Base-by-base conservation (phyloP, 2,797 vertebrate species). In the Onychomys leucogaster region DNA sequence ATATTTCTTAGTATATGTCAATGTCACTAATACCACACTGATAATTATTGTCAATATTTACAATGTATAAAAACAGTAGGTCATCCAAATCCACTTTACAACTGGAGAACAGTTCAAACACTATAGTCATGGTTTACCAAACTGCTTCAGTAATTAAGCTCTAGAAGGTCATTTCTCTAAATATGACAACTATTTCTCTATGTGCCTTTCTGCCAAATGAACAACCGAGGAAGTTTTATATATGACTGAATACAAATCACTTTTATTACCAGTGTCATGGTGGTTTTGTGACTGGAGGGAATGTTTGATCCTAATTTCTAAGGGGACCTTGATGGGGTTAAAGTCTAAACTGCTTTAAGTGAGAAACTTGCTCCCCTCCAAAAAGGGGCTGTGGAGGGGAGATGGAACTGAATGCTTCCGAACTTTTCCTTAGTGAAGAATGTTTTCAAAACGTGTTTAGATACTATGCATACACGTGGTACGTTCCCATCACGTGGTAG, bases 331-430 rank as follows among this genome's bases (percentile, higher is more conserved):
- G 77, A 71, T 71, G 91, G 73, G 77, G 16, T 95, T 75, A 80
- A 87, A 95, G 23, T 55, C 80, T 95, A 94, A 89, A 96, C 80
- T 75, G 67, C 63, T 96, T 90, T 95, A 86, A 92, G 92, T 41
- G 94, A 95, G 89, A 93, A 71, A 29, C 63, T 92, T 94, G 59
- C 27, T 94, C 25, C 90, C 94, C 92, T 88, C 57, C 90, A 86
- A 92, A 96, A 90, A 25, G 83, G 96, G 95, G 85, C 27, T 52
- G 75, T 89, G 61, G 84, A 83, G 87, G 81, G 61, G n/a, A 75
- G 27, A 77, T 97, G 94, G 77, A 93, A 97, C n/a, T 90, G 96
- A 96, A 98, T 98, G 98, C 97, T 98, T 98, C 96, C 94, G 92
- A 96, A 98, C 98, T 97, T 97, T 98, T 97, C 95, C 78, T 97